Evolutionary conservation across 2,888 invertebrate species (phyloP).

Genomic region (Andrena bicolor): DNA sequence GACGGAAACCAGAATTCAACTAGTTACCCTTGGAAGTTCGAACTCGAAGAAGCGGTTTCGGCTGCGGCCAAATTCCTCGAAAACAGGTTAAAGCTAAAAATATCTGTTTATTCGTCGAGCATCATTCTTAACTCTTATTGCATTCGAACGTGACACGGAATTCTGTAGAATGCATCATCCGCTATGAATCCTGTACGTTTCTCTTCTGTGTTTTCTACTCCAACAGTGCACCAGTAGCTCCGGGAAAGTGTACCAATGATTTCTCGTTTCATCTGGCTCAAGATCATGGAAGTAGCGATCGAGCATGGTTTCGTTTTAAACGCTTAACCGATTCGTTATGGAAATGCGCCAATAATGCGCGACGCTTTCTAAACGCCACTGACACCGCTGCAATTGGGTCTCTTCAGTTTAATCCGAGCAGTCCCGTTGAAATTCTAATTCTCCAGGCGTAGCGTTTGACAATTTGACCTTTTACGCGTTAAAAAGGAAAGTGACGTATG

Average conservation of each 20-base stretch:
- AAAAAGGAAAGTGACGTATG: background rate
- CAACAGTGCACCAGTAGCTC: slow-evolving; percentile 1
- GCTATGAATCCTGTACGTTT: no score
- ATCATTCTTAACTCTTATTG: background rate
- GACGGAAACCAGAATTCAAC: slow-evolving; percentile 39
- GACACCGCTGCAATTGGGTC: background rate
- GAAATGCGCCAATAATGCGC: background rate
- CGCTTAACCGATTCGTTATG: slow-evolving; percentile 21
- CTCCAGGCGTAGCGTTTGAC: background rate
- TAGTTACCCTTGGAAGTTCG: slow-evolving; percentile 51
- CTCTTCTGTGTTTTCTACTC: background rate
- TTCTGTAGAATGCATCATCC: background rate
- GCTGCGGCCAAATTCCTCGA: slow-evolving; percentile 31
- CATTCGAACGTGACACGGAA: background rate
- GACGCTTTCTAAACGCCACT: slow-evolving; percentile 9
- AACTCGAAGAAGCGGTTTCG: slow-evolving; percentile 36
- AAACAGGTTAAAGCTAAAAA: slow-evolving; percentile 34
- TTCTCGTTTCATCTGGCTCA: slow-evolving; percentile 24
- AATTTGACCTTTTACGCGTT: background rate
- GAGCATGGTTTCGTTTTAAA: slow-evolving; percentile 21
- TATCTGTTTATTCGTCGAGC: background rate
- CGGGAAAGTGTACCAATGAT: slow-evolving; percentile 59
- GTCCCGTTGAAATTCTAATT: no score
- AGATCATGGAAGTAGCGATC: slow-evolving; percentile 52
- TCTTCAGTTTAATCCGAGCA: background rate